Evolutionary conservation across 2,113 vertebrate genomes (phyloP), one percentile per base, ranked within the genome.

Genomic region (Psephotus haematonotus): DNA sequence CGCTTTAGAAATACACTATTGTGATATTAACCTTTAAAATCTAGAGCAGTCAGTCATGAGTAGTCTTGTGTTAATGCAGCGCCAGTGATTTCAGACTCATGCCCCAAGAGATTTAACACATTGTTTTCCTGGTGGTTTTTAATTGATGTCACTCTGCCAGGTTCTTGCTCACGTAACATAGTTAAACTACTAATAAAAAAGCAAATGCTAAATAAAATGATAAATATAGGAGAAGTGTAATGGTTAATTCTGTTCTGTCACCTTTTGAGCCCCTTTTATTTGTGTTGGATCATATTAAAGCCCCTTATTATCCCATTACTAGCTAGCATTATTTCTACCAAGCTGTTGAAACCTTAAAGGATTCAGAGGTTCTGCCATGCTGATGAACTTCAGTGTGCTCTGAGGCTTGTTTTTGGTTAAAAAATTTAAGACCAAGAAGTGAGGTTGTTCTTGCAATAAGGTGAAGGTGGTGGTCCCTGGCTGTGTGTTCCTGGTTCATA

Each of bases 101-200:
- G 62, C 13, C 46, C 31, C 33, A n/a, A 47, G 63, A 76, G 41
- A 63, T 46, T 69, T 79, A 81, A 67, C 41, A 71, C 47, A 13
- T 82, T 25, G 11, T 3, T 82, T 97, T 94, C 46, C 17, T 91
- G 15, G 29, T 64, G 19, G 24, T 25, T 59, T 91, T 82, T 82
- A 47, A 35, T 43, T 69, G 17, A 35, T 23, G 31, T 60, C 43
- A 50, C 10, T 77, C 37, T 81, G 46, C 25, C 23, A 80, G 44
- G 57, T 62, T 76, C 18, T 77, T 53, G 24, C 4, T 2, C 52
- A 25, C 11, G 7, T 31, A 76, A 31, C 4, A 78, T 85, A 84
- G 63, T 17, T 79, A 25, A 80, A 49, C 50, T 70, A 35, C 31
- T 65, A 67, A 67, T 81, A 47, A 82, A 72, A 31, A 31, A 72